Evolutionary conservation across 1,140 invertebrate species (phyloP).

Genomic region (Macrosteles quadrilineatus): DNA sequence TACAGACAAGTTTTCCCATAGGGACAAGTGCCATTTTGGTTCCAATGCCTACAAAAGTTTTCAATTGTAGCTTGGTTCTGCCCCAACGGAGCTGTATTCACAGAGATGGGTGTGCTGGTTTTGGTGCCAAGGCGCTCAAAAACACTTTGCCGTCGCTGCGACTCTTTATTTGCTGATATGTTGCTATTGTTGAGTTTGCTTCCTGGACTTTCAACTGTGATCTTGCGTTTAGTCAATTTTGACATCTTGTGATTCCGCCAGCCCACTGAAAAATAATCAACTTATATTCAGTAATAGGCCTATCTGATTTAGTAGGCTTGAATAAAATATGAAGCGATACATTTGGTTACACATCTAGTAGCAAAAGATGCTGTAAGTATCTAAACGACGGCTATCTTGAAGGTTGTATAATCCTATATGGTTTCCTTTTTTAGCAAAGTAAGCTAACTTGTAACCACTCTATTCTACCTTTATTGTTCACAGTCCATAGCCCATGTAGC

Average conservation of each 20-base stretch:
- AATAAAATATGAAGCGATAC: no score
- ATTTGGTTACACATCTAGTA: no score
- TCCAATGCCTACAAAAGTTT: slow-evolving; percentile 72
- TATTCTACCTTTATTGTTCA: no score
- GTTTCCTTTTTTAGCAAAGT: no score
- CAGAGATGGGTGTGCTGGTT: slow-evolving; percentile 54
- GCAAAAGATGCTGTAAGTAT: no score
- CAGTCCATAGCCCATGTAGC: no score
- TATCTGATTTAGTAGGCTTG: no score
- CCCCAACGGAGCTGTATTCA: slow-evolving; percentile 42
- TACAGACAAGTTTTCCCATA: slow-evolving; percentile 73
- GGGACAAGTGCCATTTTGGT: slow-evolving; percentile 70
- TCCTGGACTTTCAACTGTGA: slow-evolving; percentile 32
- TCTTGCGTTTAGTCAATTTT: slow-evolving; percentile 41
- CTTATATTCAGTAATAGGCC: no score
- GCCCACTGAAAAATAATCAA: slow-evolving; percentile 28
- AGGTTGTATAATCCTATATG: no score
- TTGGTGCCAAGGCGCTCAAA: slow-evolving; percentile 77
- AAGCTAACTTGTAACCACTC: no score
- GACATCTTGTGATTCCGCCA: slow-evolving; percentile 40
- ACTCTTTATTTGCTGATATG: slow-evolving; percentile 29
- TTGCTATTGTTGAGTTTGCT: slow-evolving; percentile 36
- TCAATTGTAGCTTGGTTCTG: slow-evolving; percentile 48
- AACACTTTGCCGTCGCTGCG: slow-evolving; percentile 62
- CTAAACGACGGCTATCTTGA: no score